Evolutionary conservation across 2,797 vertebrate species (phyloP).

Genomic region (Diglossa cyanea): DNA sequence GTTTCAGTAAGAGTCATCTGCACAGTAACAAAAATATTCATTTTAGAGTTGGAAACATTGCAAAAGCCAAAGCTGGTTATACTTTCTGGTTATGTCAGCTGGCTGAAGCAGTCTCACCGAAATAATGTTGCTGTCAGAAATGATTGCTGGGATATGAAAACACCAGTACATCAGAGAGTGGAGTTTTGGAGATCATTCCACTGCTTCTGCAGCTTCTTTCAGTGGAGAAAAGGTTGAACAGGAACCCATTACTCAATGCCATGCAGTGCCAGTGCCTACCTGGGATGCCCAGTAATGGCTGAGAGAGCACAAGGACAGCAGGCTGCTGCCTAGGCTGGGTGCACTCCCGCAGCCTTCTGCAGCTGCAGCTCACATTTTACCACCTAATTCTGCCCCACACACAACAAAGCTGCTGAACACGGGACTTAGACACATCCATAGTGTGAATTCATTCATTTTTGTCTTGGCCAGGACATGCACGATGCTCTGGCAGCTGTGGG

Average conservation of each 20-base stretch:
- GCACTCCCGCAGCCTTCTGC: background rate
- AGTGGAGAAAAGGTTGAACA: background rate
- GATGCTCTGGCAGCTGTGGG: background rate
- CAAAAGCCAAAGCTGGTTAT: background rate
- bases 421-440: background rate
- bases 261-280: fast-evolving
- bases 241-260: background rate
- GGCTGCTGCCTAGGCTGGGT: background rate
- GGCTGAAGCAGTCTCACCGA: background rate
- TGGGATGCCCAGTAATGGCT: background rate
- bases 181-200: background rate
- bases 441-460: background rate
- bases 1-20: background rate
- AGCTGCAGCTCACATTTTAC: background rate
- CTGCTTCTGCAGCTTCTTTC: background rate
- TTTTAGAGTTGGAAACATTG: background rate
- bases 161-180: background rate
- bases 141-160: background rate
- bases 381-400: background rate
- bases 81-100: background rate
- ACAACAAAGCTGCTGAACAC: background rate
- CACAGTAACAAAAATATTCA: background rate
- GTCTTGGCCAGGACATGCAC: fast-evolving
- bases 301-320: background rate
- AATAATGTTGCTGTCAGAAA: background rate